Base-by-base conservation (phyloP, 2,113 vertebrate species). In the Myodes glareolus region DNA sequence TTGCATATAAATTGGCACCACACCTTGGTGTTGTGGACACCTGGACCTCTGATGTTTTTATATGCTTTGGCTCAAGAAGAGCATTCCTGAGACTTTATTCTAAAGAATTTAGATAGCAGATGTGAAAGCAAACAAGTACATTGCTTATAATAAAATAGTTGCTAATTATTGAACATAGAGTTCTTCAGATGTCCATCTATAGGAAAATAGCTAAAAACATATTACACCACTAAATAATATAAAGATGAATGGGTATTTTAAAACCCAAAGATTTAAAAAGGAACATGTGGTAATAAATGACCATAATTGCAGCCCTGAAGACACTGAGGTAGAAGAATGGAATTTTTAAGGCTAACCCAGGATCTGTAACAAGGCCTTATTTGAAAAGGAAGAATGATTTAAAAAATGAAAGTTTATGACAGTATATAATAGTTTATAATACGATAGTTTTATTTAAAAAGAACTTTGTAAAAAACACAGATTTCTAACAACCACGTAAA, bases 51-150 rank as follows among this genome's bases (percentile, higher is more conserved):
- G 33, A 33, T n/a, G 25, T 58, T 25, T 87, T 89, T 86, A 47
- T 47, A 70, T 12, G n/a, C 58, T 89, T 84, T 61, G 72, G 42
- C 67, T 92, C 25, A 65, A 29, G n/a, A 81, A 93, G 29, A 65
- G 21, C 67, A 31, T 89, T 94, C 50, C 72, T 75, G 39, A 77
- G 81, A 97, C 67, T 72, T 88, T 39, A 50, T 81, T 42, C 90
- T 91, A 78, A 90, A 84, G 67, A 95, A 73, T 75, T 21, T 76
- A 81, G 84, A 78, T 27, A 86, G 36, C 92, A 96, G 73, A 97
- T 88, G 73, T 90, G 92, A 92, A 91, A 86, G 75, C 68, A 94
- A 86, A 82, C 31, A 75, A 23, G 61, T 25, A 63, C 23, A n/a
- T 10, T 12, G 4, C 52, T 73, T 72, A 50, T 77, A 89, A 86